Conservation (phyloP, 2,113 vertebrate species). For the Numenius arquata region DNA sequence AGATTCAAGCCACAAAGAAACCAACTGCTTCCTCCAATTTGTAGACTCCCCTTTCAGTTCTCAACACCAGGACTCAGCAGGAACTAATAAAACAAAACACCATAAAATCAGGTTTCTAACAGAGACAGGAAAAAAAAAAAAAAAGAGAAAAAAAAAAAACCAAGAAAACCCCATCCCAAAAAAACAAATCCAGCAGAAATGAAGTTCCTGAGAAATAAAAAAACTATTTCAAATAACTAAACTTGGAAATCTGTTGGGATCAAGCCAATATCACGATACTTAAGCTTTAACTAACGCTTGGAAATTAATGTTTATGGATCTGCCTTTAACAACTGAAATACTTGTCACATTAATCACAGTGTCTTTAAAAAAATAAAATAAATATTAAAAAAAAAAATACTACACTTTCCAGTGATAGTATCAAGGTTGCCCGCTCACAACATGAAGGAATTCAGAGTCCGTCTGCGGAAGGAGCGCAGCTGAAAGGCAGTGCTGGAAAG, state of each 20-base stretch:
- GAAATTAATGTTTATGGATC: not conserved
- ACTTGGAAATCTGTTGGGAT: not conserved
- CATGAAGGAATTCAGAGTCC: not conserved
- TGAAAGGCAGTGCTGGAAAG: not conserved
- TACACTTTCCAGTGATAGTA: not conserved
- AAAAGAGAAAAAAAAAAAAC: not conserved
- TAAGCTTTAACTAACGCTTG: not conserved
- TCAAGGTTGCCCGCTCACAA: not conserved
- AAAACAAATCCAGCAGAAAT: not conserved
- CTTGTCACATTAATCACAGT: not conserved
- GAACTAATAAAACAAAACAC: not conserved
- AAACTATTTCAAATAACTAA: not conserved
- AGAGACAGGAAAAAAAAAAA: not conserved
- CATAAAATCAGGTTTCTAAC: not conserved
- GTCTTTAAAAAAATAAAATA: not conserved
- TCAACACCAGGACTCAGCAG: not conserved
- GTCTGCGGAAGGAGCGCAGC: not conserved
- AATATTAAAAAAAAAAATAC: not conserved
- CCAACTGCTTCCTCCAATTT: not conserved
- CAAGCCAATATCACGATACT: not conserved
- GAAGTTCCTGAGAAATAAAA: not conserved
- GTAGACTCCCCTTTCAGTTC: not conserved
- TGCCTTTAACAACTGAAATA: not conserved
- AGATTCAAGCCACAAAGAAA: not conserved
- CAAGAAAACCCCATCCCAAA: not conserved